Percentiles rank a stretch among this genome's conserved stretches.
Conservation (phyloP, 2,888 invertebrate species). For the Oegoconia quadripuncta region DNA sequence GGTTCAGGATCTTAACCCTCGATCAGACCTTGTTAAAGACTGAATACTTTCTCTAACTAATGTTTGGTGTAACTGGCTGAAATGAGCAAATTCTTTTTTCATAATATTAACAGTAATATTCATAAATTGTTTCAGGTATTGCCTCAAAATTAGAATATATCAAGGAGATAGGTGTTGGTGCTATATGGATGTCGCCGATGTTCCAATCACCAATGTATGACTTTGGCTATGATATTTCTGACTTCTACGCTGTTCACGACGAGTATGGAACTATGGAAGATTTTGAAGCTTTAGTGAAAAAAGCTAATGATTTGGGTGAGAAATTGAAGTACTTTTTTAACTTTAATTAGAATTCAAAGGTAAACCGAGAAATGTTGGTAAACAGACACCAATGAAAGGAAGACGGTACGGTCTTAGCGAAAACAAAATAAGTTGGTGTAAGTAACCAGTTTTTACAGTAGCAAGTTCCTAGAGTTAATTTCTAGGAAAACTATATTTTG, state of each 20-base stretch:
- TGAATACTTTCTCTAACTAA: too few species aligned
- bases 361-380: too few species aligned
- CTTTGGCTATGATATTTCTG: constrained; percentile 88
- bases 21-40: too few species aligned
- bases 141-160: constrained; percentile 81
- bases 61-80: too few species aligned
- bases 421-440: too few species aligned
- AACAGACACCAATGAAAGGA: too few species aligned
- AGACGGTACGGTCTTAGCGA: too few species aligned
- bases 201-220: constrained; percentile 87
- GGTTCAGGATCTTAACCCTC: too few species aligned
- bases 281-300: constrained; percentile 78
- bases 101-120: background rate
- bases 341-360: too few species aligned
- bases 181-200: constrained; percentile 88
- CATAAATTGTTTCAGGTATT: constrained; percentile 65
- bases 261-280: constrained; percentile 86
- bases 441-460: too few species aligned
- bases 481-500: too few species aligned
- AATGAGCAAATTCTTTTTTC: background rate
- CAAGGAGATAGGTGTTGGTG: constrained; percentile 81
- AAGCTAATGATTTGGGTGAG: constrained; percentile 71
- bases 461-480: too few species aligned
- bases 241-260: constrained; percentile 84
- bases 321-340: constrained; percentile 3